Conservation (phyloP, 1,140 invertebrate species). For the Melanaphis sacchari region DNA sequence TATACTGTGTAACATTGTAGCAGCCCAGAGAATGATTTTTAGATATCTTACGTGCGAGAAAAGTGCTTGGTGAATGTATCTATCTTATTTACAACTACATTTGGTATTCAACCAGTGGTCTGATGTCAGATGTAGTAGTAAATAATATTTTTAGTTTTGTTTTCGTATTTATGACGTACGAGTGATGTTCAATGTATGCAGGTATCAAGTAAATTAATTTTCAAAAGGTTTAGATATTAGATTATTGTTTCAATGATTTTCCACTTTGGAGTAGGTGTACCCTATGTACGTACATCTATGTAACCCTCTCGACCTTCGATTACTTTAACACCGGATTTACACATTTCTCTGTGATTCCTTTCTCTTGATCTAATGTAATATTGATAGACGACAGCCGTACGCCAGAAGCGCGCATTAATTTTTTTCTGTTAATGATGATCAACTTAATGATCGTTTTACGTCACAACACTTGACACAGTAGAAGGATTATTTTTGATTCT, state of each 20-base stretch:
- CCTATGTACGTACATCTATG: neutral
- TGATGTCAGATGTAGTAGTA: neutral
- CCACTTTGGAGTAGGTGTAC: neutral
- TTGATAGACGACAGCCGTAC: neutral
- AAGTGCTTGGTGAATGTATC: neutral
- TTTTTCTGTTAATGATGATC: neutral
- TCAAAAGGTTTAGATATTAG: neutral
- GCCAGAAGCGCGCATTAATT: neutral
- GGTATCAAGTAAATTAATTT: neutral
- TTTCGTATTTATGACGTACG: neutral
- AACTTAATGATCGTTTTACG: neutral
- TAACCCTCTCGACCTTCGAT: slow-evolving; percentile 7
- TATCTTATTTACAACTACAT: neutral
- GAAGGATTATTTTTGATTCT: slow-evolving; percentile 27
- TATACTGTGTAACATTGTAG: neutral
- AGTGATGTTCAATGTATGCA: neutral
- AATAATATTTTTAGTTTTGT: neutral
- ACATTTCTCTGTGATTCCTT: slow-evolving; percentile 34
- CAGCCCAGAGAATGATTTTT: neutral
- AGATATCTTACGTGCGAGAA: neutral
- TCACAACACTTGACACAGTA: neutral
- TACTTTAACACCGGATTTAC: slow-evolving; percentile 39
- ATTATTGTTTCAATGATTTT: neutral
- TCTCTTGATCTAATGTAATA: neutral
- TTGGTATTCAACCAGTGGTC: neutral